These are phyloP conservation scores for Sebastes steindachneri DNA, from an alignment of 2,797 vertebrate species.

Conservation along the genomic window DNA sequence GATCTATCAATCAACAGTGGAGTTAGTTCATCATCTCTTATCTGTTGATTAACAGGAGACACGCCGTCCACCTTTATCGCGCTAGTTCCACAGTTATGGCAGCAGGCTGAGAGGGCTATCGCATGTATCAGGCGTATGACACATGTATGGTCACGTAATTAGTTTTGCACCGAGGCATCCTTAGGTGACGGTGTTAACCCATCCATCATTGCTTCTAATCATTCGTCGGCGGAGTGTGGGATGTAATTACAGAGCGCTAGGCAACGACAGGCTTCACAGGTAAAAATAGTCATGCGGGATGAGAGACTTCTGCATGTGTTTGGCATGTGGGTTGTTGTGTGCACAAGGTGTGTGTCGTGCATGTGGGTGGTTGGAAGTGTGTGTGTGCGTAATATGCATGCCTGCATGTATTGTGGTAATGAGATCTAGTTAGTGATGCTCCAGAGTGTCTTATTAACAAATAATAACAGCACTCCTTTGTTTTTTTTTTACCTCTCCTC, in stretches of 20 bases:
- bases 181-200: constrained; percentile 74
- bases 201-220: constrained; percentile 79
- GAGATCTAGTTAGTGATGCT: constrained; percentile 78
- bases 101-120: constrained; percentile 61
- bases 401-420: constrained; percentile 69
- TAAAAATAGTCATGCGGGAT: constrained; percentile 77
- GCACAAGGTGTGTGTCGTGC: constrained; percentile 24
- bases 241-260: constrained; percentile 78
- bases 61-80: constrained; percentile 60
- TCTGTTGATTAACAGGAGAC: constrained; percentile 69
- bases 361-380: constrained; percentile 23
- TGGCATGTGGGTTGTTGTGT: constrained; percentile 45
- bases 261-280: constrained; percentile 78
- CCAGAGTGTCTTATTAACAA: constrained; percentile 85
- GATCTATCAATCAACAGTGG: constrained; percentile 52
- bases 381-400: constrained; percentile 31
- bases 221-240: constrained; percentile 67
- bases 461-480: constrained; percentile 84
- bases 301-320: constrained; percentile 63
- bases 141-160: constrained; percentile 72
- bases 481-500: constrained; percentile 76
- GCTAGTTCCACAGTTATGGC: constrained; percentile 48
- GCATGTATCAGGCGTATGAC: constrained; percentile 70
- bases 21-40: constrained; percentile 70
- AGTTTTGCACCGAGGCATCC: constrained; percentile 68